Conservation (phyloP, 2,888 invertebrate genomes). For the Agriopis leucophaearia region DNA sequence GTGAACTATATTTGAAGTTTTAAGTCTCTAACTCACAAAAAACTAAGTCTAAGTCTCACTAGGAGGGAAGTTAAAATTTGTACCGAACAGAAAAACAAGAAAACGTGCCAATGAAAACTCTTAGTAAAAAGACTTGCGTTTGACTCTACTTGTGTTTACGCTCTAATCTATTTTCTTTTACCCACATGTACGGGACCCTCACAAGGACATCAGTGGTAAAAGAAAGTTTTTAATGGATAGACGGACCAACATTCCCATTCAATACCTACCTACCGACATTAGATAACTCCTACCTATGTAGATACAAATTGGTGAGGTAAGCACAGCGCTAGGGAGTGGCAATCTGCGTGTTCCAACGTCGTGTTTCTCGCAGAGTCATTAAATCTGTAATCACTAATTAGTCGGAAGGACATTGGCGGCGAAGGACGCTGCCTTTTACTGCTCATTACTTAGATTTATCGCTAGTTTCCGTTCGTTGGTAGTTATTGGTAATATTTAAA, state of each 20-base stretch:
- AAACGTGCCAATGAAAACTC: too few relatives aligned
- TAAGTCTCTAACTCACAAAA: too few relatives aligned
- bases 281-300: background rate
- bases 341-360: constrained; percentile 65
- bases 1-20: too few relatives aligned
- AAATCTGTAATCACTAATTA: constrained; percentile 55
- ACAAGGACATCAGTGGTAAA: background rate
- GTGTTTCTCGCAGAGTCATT: constrained; percentile 64
- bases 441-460: constrained; percentile 49
- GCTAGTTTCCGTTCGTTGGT: constrained; percentile 35
- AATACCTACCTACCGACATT: background rate
- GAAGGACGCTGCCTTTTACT: constrained; percentile 56
- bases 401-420: constrained; percentile 55
- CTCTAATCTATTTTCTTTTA: too few relatives aligned
- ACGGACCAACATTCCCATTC: background rate
- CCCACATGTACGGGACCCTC: too few relatives aligned
- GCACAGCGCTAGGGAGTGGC: constrained; percentile 57
- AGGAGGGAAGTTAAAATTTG: too few relatives aligned
- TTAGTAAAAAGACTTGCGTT: too few relatives aligned
- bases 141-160: too few relatives aligned
- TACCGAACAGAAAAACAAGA: too few relatives aligned
- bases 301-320: constrained; percentile 24
- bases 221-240: background rate
- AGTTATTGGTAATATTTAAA: constrained; percentile 17
- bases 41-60: too few relatives aligned